phyloP scores from a whole-genome alignment of 2,113 vertebrate species.

The Accipiter cooperii region DNA sequence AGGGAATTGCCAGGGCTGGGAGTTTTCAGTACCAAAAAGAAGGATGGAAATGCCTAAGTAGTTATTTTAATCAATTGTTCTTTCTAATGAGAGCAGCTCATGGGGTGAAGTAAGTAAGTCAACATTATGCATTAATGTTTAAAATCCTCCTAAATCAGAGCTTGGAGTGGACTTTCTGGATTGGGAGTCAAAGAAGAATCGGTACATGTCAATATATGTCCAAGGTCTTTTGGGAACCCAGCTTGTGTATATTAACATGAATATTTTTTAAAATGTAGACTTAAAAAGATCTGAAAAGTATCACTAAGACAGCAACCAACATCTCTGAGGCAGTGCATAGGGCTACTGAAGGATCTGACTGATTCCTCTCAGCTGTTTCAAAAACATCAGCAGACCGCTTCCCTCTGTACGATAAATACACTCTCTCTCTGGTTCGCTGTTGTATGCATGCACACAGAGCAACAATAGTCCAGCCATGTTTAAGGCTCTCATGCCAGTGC shows the following conservation, averaged over 20 bases:
- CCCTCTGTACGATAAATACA: background rate
- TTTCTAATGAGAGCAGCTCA: background rate
- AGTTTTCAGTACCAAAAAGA: background rate
- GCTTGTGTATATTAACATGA: background rate
- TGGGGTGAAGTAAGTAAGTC: background rate
- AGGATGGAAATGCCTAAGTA: background rate
- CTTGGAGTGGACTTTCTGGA: background rate
- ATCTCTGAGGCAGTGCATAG: background rate
- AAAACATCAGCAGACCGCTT: background rate
- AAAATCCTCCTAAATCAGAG: background rate
- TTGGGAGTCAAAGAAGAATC: background rate
- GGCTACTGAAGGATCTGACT: background rate
- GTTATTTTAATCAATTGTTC: background rate
- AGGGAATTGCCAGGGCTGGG: background rate
- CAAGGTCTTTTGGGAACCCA: background rate
- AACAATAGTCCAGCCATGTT: background rate
- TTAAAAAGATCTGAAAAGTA: background rate
- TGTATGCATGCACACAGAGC: background rate
- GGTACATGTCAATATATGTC: background rate
- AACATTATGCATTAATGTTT: background rate
- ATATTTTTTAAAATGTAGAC: background rate
- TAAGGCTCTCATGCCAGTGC: background rate
- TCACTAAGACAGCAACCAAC: background rate
- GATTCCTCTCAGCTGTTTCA: background rate
- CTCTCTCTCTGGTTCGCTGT: accelerated